Evolutionary conservation across 2,113 vertebrate species (phyloP), one percentile per base, ranked within the genome.

Genomic region (Dinomys branickii): DNA sequence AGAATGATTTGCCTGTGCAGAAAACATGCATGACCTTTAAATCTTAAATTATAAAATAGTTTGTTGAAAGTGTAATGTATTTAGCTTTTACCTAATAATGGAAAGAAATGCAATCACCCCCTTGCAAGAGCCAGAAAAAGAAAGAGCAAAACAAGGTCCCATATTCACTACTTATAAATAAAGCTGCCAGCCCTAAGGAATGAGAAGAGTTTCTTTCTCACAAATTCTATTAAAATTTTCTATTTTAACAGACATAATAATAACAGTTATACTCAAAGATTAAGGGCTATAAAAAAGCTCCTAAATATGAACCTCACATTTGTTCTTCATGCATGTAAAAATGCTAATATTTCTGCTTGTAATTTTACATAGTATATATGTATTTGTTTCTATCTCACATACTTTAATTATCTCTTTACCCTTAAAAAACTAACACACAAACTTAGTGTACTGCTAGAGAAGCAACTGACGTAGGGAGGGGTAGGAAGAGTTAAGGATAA

Each of bases 11-110:
- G 98, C 97, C 97, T 98, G 98, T 98, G 98, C 97, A 95, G 98
- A 99, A 98, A 98, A 94, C 98, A 98, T 88, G 97, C 67, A 82
- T 99, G 99, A 99, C 99, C 99, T 99, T 99, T 99, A 99, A 98
- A 98, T 99, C 98, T 99, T 98, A 99, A 98, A 99, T 98, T 98
- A 98, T 98, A 98, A 99, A 98, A 99, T 98, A 99, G 98, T 99
- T 99, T 99, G 98, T 99, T 99, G 99, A 98, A 99, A 99, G 98
- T 99, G 98, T 99, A 99, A 99, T 98, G 98, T 98, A 98, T 98
- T 99, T 99, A 99, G 98, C 98, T 97, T 98, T 99, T 98, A 99
- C 98, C 98, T 98, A 99, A 98, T 99, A 98, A 98, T 97, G 97
- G 95, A 97, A 97, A 98, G 98, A 99, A 98, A 99, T 98, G 96